Evolutionary conservation across 2,113 vertebrate species (phyloP).

Genomic region (Orycteropus afer): DNA sequence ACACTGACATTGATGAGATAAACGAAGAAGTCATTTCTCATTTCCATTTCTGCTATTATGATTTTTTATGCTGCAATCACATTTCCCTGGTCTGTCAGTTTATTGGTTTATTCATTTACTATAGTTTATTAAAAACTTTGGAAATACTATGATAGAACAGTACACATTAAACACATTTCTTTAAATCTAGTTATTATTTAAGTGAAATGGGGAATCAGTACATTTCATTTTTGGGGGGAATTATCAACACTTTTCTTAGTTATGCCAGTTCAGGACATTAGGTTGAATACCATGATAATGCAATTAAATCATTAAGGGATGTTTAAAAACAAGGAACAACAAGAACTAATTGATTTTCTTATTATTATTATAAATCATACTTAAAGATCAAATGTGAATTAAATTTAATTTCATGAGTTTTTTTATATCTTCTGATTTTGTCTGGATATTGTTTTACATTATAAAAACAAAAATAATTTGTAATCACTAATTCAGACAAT

Average conservation of each 20-base stretch:
- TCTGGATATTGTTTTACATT: not conserved
- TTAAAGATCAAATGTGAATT: constrained; percentile 10
- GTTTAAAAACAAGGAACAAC: not conserved
- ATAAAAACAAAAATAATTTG: constrained; percentile 21
- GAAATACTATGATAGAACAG: not conserved
- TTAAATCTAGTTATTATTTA: constrained; percentile 40
- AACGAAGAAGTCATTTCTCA: not conserved
- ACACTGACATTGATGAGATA: not conserved
- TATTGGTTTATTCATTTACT: not conserved
- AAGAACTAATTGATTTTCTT: not conserved
- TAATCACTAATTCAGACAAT: not conserved
- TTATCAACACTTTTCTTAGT: not conserved
- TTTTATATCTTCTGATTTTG: constrained; percentile 23
- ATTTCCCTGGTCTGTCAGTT: not conserved
- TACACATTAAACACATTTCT: not conserved
- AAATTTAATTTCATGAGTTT: not conserved
- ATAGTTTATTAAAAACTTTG: constrained; percentile 3
- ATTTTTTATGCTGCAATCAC: not conserved
- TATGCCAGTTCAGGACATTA: not conserved
- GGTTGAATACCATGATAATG: not conserved
- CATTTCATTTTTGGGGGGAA: not conserved
- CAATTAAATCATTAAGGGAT: not conserved
- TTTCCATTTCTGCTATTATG: not conserved
- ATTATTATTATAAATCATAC: not conserved
- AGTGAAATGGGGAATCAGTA: constrained; percentile 9